Evolutionary conservation across 2,797 vertebrate genomes (phyloP).

Genomic region (Poeciliopsis turneri): DNA sequence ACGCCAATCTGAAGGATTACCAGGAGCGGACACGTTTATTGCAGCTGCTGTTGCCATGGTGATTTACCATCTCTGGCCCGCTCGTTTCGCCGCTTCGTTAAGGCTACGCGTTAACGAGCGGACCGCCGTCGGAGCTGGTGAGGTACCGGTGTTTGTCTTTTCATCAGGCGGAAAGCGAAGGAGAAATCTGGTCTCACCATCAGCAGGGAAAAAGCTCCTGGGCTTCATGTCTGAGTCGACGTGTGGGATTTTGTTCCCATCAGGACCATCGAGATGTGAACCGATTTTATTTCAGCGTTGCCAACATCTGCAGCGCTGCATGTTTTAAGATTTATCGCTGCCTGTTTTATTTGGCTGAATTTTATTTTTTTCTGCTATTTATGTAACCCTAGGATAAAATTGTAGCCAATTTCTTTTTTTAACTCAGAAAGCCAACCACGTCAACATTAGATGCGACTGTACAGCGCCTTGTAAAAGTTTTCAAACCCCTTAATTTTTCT

Average conservation of each 20-base stretch:
- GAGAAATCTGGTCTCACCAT: constrained; percentile 6
- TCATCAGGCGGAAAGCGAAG: constrained; percentile 10
- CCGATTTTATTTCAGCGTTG: background rate
- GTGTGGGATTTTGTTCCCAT: background rate
- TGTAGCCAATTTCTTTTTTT: background rate
- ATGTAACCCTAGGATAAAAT: background rate
- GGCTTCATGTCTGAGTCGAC: background rate
- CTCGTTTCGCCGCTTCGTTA: constrained; percentile 39
- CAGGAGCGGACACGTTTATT: constrained; percentile 36
- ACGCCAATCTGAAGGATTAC: constrained; percentile 22
- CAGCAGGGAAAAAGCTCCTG: background rate
- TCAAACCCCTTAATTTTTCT: background rate
- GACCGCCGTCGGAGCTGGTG: background rate
- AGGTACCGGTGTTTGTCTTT: constrained; percentile 2
- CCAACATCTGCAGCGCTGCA: background rate
- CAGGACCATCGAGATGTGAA: background rate
- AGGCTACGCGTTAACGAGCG: constrained; percentile 18
- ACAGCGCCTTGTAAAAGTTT: background rate
- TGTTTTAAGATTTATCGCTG: background rate
- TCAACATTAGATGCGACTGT: background rate
- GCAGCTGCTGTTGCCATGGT: constrained; percentile 7
- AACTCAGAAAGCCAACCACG: background rate
- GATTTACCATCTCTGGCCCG: constrained; percentile 49
- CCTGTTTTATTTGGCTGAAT: background rate
- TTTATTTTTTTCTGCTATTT: background rate